Conservation (phyloP, 2,113 vertebrate species). For the Asarcornis scutulata region DNA sequence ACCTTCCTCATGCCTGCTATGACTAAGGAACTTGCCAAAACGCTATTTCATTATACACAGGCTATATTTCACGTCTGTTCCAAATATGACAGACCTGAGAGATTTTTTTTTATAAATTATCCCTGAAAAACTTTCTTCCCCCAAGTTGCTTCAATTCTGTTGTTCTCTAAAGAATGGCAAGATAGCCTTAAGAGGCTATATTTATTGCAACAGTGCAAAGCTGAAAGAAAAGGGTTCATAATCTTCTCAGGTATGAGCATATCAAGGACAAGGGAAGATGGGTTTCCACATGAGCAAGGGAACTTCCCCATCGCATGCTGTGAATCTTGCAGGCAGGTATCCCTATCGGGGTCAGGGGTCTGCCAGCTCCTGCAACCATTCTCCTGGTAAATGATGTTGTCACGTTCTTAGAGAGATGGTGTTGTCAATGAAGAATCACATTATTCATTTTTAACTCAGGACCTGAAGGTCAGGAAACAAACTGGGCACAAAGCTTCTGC, state of each 20-base stretch:
- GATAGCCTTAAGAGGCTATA: not conserved
- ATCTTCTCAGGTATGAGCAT: not conserved
- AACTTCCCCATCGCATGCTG: not conserved
- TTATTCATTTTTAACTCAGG: not conserved
- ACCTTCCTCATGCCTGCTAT: not conserved
- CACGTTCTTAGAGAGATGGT: not conserved
- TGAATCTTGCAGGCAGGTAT: rapidly evolving
- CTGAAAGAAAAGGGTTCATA: rapidly evolving
- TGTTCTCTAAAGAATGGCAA: not conserved
- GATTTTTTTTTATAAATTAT: not conserved
- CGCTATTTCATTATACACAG: too few species aligned
- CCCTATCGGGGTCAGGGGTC: not conserved
- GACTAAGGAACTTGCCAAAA: not conserved
- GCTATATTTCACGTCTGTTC: not conserved
- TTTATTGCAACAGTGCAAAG: not conserved
- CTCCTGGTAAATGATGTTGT: not conserved
- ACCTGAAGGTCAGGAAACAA: not conserved
- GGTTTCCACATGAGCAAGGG: not conserved
- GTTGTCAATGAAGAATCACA: not conserved
- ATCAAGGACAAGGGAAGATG: not conserved
- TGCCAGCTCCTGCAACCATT: not conserved
- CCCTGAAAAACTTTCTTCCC: not conserved
- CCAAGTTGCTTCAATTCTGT: rapidly evolving
- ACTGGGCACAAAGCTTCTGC: not conserved
- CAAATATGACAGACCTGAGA: not conserved